A percentile compares a stretch with the other conserved stretches of the same genome.
These are phyloP conservation scores for Sepiola atlantica DNA, from an alignment of 2,888 invertebrate species.

Conservation along the genomic window DNA sequence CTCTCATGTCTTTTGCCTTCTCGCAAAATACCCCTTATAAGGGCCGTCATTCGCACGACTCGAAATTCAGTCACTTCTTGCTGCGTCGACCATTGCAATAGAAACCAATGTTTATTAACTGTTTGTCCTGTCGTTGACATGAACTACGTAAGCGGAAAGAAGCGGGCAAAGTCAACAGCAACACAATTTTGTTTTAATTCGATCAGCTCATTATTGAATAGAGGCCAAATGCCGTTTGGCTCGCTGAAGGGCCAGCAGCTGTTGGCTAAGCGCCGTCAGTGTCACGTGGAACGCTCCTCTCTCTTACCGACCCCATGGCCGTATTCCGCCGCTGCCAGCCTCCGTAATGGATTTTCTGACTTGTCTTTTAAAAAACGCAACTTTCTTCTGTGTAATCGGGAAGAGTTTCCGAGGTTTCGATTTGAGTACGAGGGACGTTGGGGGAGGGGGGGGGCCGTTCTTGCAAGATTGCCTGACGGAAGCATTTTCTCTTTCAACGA, in stretches of 20 bases:
- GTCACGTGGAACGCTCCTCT: neutral
- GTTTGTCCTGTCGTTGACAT: constrained; percentile 32
- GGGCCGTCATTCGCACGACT: neutral
- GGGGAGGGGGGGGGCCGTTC: neutral
- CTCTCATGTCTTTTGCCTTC: neutral
- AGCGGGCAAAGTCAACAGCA: neutral
- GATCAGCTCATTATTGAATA: constrained; percentile 14
- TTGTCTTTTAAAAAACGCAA: constrained; percentile 32
- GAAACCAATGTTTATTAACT: constrained; percentile 32
- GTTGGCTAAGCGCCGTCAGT: constrained; percentile 9
- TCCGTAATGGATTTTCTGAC: neutral
- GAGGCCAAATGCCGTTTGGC: neutral
- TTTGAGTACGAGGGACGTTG: neutral
- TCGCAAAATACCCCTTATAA: neutral
- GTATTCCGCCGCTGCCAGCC: neutral
- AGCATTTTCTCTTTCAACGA: constrained; percentile 5
- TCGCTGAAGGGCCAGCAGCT: constrained; percentile 23
- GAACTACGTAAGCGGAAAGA: constrained; percentile 32
- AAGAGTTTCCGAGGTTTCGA: neutral
- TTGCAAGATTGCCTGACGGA: neutral
- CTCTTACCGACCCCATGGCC: neutral
- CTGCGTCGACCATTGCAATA: neutral
- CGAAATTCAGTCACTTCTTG: neutral
- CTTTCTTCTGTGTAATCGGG: neutral
- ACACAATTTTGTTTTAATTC: constrained; percentile 32